Evolutionary conservation across 92 coral and sea anemone genomes (phyloP).

Genomic region (Bergia sp.): DNA sequence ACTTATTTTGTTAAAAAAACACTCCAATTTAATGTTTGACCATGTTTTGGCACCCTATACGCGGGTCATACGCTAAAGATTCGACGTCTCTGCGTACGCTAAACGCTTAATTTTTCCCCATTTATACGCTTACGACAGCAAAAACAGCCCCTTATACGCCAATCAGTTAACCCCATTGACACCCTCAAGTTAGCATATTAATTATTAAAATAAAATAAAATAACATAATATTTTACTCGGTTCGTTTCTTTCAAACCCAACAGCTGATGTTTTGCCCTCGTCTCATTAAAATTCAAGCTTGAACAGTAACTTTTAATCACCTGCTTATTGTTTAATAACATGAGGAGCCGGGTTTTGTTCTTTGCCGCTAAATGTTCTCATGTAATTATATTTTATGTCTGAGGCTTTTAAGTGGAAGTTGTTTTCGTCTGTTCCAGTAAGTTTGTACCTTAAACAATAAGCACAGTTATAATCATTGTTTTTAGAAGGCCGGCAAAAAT

Average conservation of each 20-base stretch:
- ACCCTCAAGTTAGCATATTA: background rate
- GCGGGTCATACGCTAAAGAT: too few species aligned
- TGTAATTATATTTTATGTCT: slow-evolving; percentile 17
- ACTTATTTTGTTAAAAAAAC: too few species aligned
- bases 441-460: background rate
- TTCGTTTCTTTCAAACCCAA: background rate
- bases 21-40: too few species aligned
- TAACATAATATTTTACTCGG: background rate
- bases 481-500: background rate
- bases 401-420: background rate
- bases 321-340: background rate
- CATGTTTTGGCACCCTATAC: too few species aligned
- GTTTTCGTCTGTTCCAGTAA: background rate
- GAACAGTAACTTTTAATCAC: slow-evolving; percentile 1
- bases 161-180: too few species aligned
- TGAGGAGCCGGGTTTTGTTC: slow-evolving; percentile 5
- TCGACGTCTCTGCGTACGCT: too few species aligned
- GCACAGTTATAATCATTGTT: background rate
- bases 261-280: slow-evolving; percentile 4
- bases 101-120: too few species aligned
- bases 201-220: background rate
- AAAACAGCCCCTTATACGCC: too few species aligned
- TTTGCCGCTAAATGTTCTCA: background rate
- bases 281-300: slow-evolving; percentile 5
- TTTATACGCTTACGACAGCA: too few species aligned